phyloP scores from a whole-genome alignment of 1,140 invertebrate species.

The Sinella curviseta region DNA sequence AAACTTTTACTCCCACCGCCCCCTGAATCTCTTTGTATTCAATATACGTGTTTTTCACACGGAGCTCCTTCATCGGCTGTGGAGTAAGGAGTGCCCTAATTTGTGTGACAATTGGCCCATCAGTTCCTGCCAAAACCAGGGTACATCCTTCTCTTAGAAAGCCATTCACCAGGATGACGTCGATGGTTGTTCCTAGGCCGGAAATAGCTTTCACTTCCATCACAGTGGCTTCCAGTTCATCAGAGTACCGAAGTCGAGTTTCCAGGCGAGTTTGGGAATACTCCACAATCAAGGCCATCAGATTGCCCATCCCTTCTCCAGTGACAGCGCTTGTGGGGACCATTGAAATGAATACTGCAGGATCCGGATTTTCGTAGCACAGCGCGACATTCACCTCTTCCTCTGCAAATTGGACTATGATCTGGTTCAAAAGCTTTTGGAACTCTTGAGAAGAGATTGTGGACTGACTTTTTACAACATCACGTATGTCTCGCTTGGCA shows the following conservation, averaged over 20 bases:
- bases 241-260: conserved; percentile 86
- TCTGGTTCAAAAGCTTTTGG: conserved; percentile 82
- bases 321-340: conserved; percentile 97
- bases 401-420: conserved; percentile 91
- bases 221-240: conserved; percentile 95
- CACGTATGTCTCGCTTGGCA: conserved; percentile 83
- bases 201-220: conserved; percentile 98
- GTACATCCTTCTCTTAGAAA: conserved; percentile 88
- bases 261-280: conserved; percentile 87
- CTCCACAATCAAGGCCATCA: conserved; percentile 89
- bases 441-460: conserved; percentile 91
- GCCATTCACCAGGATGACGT: conserved; percentile 97
- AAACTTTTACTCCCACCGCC: conserved; percentile 97
- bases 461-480: conserved; percentile 83
- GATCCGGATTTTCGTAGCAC: conserved; percentile 94
- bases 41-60: conserved; percentile 95
- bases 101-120: conserved; percentile 96
- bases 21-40: conserved; percentile 93
- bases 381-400: conserved; percentile 89
- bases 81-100: conserved; percentile 96
- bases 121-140: conserved; percentile 92
- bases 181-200: conserved; percentile 97
- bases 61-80: conserved; percentile 92
- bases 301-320: conserved; percentile 97
- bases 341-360: conserved; percentile 87